Conservation (phyloP, 2,113 vertebrate genomes). For the Azemiops feae region DNA sequence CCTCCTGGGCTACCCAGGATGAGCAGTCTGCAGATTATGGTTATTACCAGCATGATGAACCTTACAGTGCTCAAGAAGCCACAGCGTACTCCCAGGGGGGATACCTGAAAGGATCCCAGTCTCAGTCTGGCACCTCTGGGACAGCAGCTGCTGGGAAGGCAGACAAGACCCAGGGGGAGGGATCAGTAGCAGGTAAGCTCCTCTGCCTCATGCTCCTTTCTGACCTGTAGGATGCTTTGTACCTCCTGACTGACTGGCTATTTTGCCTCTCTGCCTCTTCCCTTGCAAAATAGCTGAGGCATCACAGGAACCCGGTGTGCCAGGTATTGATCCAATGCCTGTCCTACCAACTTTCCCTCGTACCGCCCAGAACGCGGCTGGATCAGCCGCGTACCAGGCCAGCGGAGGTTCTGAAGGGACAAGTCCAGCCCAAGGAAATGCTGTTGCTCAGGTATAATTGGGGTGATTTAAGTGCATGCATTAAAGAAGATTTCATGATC, state of each 20-base stretch:
- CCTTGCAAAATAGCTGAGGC: slow-evolving; percentile 41
- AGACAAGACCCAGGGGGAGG: slow-evolving; percentile 45
- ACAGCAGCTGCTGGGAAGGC: slow-evolving; percentile 3
- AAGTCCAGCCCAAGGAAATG: slow-evolving; percentile 42
- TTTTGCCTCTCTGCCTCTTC: not conserved
- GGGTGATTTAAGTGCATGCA: not conserved
- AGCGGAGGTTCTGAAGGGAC: slow-evolving; percentile 44
- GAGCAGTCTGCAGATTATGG: slow-evolving; percentile 68
- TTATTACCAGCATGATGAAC: slow-evolving; percentile 82
- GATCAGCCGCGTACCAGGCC: slow-evolving; percentile 52
- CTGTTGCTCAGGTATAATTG: slow-evolving; percentile 55
- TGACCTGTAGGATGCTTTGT: not conserved
- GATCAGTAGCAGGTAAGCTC: slow-evolving; percentile 65
- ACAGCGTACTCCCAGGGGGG: slow-evolving; percentile 59
- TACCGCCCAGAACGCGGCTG: slow-evolving; percentile 51
- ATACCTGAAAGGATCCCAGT: slow-evolving; percentile 61
- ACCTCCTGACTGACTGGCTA: not conserved
- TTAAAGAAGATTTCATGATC: too few species aligned
- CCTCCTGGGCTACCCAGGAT: slow-evolving; percentile 64
- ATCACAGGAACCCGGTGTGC: slow-evolving; percentile 64
- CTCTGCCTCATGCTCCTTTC: not conserved
- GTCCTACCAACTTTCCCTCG: slow-evolving; percentile 61
- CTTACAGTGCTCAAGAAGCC: slow-evolving; percentile 64
- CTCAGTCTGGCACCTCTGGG: slow-evolving; percentile 43
- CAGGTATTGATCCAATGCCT: slow-evolving; percentile 64